Evolutionary conservation across 2,113 vertebrate genomes (phyloP).

Genomic region (Heptranchias perlo): DNA sequence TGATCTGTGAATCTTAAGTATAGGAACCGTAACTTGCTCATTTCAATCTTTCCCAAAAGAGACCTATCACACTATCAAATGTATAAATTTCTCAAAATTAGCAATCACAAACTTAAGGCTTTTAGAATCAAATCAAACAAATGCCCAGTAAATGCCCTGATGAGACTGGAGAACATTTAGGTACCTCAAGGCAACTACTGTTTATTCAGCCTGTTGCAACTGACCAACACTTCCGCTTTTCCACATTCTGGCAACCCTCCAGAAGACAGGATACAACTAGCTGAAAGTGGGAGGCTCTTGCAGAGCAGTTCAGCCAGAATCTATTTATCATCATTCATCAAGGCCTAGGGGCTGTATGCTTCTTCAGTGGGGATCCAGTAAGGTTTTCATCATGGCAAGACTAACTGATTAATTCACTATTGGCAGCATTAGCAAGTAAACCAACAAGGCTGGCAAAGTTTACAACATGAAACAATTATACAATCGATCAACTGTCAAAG

Average conservation of each 20-base stretch:
- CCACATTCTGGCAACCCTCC: conserved; percentile 47
- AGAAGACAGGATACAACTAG: conserved; percentile 54
- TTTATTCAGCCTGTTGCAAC: conserved; percentile 50
- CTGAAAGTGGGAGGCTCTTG: conserved; percentile 48
- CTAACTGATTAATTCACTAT: not conserved
- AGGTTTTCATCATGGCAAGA: conserved; percentile 38
- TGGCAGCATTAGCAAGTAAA: conserved; percentile 31
- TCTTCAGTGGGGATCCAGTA: conserved; percentile 22
- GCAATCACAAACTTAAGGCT: not conserved
- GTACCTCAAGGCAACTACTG: conserved; percentile 55
- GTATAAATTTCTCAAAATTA: not conserved
- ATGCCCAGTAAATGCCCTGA: conserved; percentile 48
- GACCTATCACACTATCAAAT: not conserved
- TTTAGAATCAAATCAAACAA: not conserved
- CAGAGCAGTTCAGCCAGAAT: conserved; percentile 50
- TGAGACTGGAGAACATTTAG: conserved; percentile 54
- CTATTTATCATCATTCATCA: conserved; percentile 48
- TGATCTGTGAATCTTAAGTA: not conserved
- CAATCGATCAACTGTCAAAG: not conserved
- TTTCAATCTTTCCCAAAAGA: not conserved
- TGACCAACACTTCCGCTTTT: conserved; percentile 46
- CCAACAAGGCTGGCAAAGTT: conserved; percentile 31
- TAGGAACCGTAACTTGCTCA: not conserved
- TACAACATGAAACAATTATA: not conserved
- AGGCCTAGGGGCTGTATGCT: conserved; percentile 39